Percentiles rank a stretch among this genome's conserved stretches.
Conservation (phyloP, 2,888 invertebrate species). For the Orthonychiurus folsomi region DNA sequence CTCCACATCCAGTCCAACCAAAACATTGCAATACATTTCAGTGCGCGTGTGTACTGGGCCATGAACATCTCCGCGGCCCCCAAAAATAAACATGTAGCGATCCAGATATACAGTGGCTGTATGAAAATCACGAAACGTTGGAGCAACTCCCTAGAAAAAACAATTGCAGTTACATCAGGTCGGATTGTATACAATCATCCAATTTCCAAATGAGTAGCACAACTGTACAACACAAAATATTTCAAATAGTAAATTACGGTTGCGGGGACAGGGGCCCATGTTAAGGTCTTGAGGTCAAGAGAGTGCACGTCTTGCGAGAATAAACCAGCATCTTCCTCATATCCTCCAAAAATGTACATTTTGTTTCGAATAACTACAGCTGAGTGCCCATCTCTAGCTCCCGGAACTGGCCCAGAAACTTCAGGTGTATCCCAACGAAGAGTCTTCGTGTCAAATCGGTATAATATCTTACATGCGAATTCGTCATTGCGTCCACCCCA, state of each 20-base stretch:
- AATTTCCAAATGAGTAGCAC: too few relatives aligned
- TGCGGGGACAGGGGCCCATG: conserved; percentile 54
- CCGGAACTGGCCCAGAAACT: conserved; percentile 62
- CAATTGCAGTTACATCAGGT: conserved; percentile 48
- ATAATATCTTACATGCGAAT: conserved; percentile 68
- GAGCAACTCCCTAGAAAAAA: conserved; percentile 53
- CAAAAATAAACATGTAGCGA: conserved; percentile 74
- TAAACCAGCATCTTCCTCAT: conserved; percentile 70
- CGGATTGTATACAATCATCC: too few relatives aligned
- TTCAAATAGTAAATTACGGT: conserved; percentile 28
- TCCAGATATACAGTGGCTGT: conserved; percentile 67
- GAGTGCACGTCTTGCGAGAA: conserved; percentile 71
- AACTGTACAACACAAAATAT: too few relatives aligned
- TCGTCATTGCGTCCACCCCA: conserved; percentile 90
- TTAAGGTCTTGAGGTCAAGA: conserved; percentile 61
- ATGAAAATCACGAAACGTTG: conserved; percentile 76
- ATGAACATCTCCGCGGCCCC: conserved; percentile 70
- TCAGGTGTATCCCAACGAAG: conserved; percentile 58
- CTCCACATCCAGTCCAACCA: conserved; percentile 60
- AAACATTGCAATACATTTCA: conserved; percentile 63
- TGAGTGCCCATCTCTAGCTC: conserved; percentile 82
- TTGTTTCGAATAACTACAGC: conserved; percentile 57
- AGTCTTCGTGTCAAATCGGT: conserved; percentile 64
- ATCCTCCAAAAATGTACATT: conserved; percentile 88
- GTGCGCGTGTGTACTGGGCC: conserved; percentile 56